These are phyloP conservation scores for Ornithorhynchus anatinus DNA, from an alignment of 2,113 vertebrate species.

Conservation along the genomic window DNA sequence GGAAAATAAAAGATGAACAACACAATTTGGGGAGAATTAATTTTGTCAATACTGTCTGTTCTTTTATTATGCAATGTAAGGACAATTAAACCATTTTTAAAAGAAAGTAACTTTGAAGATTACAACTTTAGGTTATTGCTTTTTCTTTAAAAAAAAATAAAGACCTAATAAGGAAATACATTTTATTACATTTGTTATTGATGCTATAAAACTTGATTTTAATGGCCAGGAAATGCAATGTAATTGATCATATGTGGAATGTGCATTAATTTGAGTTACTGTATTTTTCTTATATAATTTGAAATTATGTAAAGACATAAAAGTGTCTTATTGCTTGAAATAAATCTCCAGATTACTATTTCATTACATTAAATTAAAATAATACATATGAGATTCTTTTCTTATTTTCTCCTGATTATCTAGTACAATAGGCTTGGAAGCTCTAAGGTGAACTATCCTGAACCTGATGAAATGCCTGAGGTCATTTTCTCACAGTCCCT, in stretches of 20 bases:
- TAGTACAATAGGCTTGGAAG: neutral
- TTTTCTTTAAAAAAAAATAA: slow-evolving; percentile 42
- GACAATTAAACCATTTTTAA: slow-evolving; percentile 70
- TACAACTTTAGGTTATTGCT: slow-evolving; percentile 53
- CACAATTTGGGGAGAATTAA: slow-evolving; percentile 46
- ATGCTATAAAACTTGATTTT: slow-evolving; percentile 68
- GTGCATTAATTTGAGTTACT: slow-evolving; percentile 70
- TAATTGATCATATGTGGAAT: slow-evolving; percentile 69
- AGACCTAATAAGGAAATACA: slow-evolving; percentile 63
- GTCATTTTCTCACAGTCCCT: neutral
- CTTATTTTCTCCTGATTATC: slow-evolving; percentile 18
- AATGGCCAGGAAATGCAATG: slow-evolving; percentile 57
- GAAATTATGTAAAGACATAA: slow-evolving; percentile 63
- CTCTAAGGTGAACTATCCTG: neutral
- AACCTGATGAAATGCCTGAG: neutral
- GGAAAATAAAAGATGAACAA: slow-evolving; percentile 54
- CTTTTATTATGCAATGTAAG: slow-evolving; percentile 69
- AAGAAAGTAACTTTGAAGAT: slow-evolving; percentile 57
- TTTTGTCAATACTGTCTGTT: slow-evolving; percentile 67
- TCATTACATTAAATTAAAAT: slow-evolving; percentile 58
- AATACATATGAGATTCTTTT: slow-evolving; percentile 14
- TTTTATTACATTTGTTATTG: slow-evolving; percentile 71
- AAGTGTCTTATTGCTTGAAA: slow-evolving; percentile 29
- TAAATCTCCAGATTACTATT: slow-evolving; percentile 59
- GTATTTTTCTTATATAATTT: slow-evolving; percentile 70